phyloP scores from a whole-genome alignment of 2,113 vertebrate genomes.

The Eurystomus gularis region DNA sequence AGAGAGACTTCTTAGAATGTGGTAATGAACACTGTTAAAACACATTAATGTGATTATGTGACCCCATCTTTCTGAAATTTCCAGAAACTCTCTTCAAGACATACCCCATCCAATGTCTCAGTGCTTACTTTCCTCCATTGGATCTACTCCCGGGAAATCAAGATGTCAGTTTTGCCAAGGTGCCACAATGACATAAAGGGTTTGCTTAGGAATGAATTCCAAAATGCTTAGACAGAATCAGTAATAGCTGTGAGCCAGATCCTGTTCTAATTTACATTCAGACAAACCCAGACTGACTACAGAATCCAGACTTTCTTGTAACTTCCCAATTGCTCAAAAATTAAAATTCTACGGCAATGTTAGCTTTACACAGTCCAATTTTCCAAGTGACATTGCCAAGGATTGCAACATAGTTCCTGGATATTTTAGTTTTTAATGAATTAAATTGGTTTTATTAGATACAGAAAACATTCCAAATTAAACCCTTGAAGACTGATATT shows the following conservation, averaged over 20 bases:
- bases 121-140: neutral
- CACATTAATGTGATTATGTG: neutral
- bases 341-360: neutral
- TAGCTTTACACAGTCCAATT: neutral
- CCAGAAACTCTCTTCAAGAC: neutral
- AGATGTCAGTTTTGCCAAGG: neutral
- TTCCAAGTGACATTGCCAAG: neutral
- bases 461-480: neutral
- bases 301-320: neutral
- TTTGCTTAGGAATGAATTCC: neutral
- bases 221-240: neutral
- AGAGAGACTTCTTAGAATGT: neutral
- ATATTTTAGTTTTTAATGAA: neutral
- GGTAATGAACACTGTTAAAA: neutral
- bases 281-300: neutral
- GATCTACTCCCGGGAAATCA: neutral
- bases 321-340: neutral
- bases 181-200: neutral
- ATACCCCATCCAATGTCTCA: neutral
- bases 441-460: neutral
- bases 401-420: neutral
- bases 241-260: neutral
- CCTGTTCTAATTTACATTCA: neutral
- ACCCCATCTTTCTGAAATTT: neutral
- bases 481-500: neutral